phyloP scores from a whole-genome alignment of 2,888 invertebrate genomes.

The Yponomeuta cagnagella region DNA sequence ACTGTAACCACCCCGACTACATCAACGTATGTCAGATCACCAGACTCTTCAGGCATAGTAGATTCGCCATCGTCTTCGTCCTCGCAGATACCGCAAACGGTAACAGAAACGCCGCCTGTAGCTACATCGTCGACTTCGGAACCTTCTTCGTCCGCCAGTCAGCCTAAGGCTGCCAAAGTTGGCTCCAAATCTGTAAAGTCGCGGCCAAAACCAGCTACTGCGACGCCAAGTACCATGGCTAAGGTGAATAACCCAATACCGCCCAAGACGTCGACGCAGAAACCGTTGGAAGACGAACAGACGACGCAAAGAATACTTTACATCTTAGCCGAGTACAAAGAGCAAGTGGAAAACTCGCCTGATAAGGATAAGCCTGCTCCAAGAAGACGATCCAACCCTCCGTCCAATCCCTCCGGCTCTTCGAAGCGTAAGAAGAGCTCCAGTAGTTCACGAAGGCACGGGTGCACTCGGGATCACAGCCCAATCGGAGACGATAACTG shows the following conservation, averaged over 20 bases:
- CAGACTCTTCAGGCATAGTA: conserved; percentile 55
- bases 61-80: conserved; percentile 57
- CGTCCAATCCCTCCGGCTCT: conserved; percentile 81
- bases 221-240: conserved; percentile 69
- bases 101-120: not conserved
- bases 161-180: conserved; percentile 46
- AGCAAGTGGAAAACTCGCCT: conserved; percentile 86
- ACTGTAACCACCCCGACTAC: conserved; percentile 48
- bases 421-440: conserved; percentile 82
- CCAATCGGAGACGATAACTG: conserved; percentile 80
- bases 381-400: conserved; percentile 82
- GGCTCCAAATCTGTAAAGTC: conserved; percentile 67
- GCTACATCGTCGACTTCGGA: not conserved
- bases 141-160: conserved; percentile 30
- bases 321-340: conserved; percentile 86
- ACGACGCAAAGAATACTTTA: conserved; percentile 87
- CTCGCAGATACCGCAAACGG: conserved; percentile 29
- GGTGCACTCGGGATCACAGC: conserved; percentile 72
- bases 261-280: conserved; percentile 74
- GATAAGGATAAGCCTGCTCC: conserved; percentile 90
- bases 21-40: conserved; percentile 53
- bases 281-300: conserved; percentile 87
- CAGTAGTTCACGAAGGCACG: conserved; percentile 74
- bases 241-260: conserved; percentile 81
- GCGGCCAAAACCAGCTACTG: conserved; percentile 75